Conservation (phyloP, 2,113 vertebrate species). For the Lagopus muta region DNA sequence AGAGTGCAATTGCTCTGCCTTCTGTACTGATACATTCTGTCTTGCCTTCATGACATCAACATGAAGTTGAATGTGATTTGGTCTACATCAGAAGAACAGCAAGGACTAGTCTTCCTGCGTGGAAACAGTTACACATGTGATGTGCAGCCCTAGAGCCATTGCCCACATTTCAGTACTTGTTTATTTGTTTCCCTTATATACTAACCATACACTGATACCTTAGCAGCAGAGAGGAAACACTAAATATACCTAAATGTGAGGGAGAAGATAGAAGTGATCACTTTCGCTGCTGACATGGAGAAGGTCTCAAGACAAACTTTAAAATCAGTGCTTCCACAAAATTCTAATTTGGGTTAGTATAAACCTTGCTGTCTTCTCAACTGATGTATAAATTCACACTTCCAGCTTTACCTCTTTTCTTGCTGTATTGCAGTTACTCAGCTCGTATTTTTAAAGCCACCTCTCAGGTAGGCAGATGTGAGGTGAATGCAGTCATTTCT, state of each 20-base stretch:
- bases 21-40: background rate
- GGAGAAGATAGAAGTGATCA: background rate
- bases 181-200: background rate
- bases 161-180: background rate
- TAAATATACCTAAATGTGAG: background rate
- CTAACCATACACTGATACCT: background rate
- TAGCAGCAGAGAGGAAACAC: background rate
- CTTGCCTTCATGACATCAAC: background rate
- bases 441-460: background rate
- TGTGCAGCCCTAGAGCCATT: background rate
- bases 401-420: background rate
- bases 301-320: background rate
- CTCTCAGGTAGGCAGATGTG: background rate
- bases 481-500: background rate
- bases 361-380: background rate
- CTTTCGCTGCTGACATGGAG: background rate
- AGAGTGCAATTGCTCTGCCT: background rate
- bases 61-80: accelerated
- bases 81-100: background rate
- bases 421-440: background rate
- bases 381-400: background rate
- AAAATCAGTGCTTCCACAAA: background rate
- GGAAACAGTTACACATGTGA: background rate
- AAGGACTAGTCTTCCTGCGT: background rate
- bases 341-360: background rate